A percentile compares a stretch with the other conserved stretches of the same genome.
These are phyloP conservation scores for Eristalis pertinax DNA, from an alignment of 2,888 invertebrate genomes.

Conservation along the genomic window DNA sequence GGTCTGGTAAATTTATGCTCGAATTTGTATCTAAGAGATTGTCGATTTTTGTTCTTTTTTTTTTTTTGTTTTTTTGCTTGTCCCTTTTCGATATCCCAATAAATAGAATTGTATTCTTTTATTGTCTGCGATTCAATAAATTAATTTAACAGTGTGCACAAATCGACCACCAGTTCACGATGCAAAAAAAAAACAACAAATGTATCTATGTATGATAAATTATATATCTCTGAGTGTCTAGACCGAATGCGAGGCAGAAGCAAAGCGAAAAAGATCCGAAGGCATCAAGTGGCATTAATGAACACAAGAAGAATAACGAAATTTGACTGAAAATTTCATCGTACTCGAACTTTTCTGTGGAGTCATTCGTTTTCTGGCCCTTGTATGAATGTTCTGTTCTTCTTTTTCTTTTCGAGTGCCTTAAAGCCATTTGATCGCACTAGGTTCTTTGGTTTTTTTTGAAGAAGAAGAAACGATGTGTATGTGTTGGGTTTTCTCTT, in stretches of 20 bases:
- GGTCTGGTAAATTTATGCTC: slow-evolving; percentile 39
- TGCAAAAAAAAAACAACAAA: slow-evolving; percentile 2
- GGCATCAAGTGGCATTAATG: slow-evolving; percentile 41
- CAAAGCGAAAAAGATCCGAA: not conserved
- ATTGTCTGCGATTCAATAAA: slow-evolving; percentile 41
- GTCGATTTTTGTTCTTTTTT: slow-evolving; percentile 16
- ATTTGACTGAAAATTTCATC: slow-evolving; percentile 45
- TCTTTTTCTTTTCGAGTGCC: slow-evolving; percentile 8
- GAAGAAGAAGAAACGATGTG: not conserved
- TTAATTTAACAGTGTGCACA: slow-evolving; percentile 51
- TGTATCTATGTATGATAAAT: slow-evolving; percentile 8
- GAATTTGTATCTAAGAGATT: slow-evolving; percentile 54
- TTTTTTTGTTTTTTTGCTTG: not conserved
- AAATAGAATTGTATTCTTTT: slow-evolving; percentile 26
- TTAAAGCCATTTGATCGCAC: slow-evolving; percentile 42
- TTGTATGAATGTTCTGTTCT: slow-evolving; percentile 3
- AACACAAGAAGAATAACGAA: slow-evolving; percentile 41
- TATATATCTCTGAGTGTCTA: not conserved
- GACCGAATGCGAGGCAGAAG: not conserved
- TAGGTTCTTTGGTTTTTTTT: slow-evolving; percentile 1
- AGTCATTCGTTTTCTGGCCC: not conserved
- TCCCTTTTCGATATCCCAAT: slow-evolving; percentile 29
- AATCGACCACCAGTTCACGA: slow-evolving; percentile 42
- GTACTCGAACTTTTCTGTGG: slow-evolving; percentile 18
- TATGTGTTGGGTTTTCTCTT: slow-evolving; percentile 1